These are phyloP conservation scores for Daboia siamensis DNA, from an alignment of 2,113 vertebrate genomes.

Conservation along the genomic window DNA sequence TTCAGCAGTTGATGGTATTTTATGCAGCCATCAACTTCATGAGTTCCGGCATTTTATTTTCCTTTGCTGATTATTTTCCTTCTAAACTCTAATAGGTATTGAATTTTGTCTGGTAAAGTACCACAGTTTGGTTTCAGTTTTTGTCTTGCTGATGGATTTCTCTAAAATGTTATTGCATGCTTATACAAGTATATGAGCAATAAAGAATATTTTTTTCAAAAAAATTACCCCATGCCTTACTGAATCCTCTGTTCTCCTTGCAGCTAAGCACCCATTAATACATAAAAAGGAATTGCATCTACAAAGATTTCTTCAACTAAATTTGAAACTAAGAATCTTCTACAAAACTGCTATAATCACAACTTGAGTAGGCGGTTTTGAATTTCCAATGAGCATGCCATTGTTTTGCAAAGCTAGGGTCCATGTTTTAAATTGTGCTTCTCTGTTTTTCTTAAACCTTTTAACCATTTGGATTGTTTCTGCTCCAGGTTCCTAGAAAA, in stretches of 20 bases:
- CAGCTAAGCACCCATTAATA: neutral
- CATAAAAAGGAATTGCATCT: neutral
- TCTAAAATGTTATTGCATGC: neutral
- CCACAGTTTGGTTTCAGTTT: neutral
- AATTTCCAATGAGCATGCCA: neutral
- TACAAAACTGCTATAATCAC: neutral
- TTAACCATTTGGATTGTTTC: neutral
- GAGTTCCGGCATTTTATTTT: neutral
- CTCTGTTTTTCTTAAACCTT: neutral
- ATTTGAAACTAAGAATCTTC: neutral
- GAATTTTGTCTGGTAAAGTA: neutral
- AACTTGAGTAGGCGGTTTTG: neutral
- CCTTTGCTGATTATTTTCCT: conserved; percentile 3
- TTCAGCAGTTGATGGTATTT: neutral
- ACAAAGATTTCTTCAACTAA: neutral
- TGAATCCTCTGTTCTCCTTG: neutral
- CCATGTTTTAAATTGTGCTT: neutral
- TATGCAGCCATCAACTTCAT: neutral
- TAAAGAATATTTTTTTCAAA: neutral
- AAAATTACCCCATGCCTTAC: neutral
- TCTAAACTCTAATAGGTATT: neutral
- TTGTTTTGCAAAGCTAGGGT: neutral
- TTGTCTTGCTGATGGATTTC: neutral
- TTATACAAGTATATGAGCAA: neutral
- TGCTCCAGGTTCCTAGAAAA: neutral